Conservation (phyloP, 2,888 invertebrate species). For the Thelaira solivaga region DNA sequence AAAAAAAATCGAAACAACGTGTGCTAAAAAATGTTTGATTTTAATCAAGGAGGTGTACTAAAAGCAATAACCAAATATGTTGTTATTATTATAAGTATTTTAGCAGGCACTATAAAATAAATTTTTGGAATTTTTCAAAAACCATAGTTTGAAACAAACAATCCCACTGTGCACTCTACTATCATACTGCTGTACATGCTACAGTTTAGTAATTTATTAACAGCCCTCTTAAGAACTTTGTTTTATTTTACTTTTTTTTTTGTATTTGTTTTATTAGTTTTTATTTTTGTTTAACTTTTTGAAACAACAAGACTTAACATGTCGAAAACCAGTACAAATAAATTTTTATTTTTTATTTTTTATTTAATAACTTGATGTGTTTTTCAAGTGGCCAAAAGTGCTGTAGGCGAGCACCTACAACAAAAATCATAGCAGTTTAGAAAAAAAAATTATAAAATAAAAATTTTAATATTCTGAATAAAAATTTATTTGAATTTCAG, state of each 20-base stretch:
- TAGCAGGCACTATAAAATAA: too few relatives aligned
- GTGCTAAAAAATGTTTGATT: slow-evolving; percentile 39
- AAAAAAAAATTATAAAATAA: not conserved
- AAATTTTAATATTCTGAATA: not conserved
- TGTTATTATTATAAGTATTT: too few relatives aligned
- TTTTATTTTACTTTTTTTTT: too few relatives aligned
- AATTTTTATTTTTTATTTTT: not conserved
- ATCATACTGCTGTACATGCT: not conserved
- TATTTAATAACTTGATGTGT: not conserved
- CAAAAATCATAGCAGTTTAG: not conserved
- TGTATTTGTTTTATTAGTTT: not conserved
- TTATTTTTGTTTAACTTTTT: not conserved
- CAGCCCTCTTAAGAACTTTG: slow-evolving; percentile 23
- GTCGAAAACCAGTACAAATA: not conserved
- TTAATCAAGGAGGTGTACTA: too few relatives aligned
- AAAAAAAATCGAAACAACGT: not conserved
- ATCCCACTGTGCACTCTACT: not conserved
- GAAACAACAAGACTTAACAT: not conserved
- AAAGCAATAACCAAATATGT: too few relatives aligned
- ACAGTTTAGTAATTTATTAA: slow-evolving; percentile 9
- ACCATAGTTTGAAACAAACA: not conserved
- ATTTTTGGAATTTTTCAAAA: not conserved
- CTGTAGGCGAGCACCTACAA: slow-evolving; percentile 35
- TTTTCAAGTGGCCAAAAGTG: slow-evolving; percentile 27
- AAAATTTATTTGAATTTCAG: slow-evolving; percentile 18